Percentiles rank a stretch among this genome's conserved stretches.
These are phyloP conservation scores for Furcifer pardalis DNA, from an alignment of 2,797 vertebrate genomes.

Conservation along the genomic window DNA sequence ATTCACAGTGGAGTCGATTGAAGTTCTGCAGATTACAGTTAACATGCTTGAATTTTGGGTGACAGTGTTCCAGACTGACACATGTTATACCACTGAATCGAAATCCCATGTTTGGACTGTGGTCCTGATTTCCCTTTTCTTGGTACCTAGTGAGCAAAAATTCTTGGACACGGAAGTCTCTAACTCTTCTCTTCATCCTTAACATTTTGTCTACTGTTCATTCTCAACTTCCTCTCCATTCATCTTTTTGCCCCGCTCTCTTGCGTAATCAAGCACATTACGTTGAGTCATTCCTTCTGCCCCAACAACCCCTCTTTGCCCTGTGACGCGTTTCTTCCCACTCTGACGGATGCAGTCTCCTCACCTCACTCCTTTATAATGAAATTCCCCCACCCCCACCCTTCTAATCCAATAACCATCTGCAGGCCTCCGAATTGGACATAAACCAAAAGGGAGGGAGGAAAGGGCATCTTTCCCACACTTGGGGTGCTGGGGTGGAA, in stretches of 20 bases:
- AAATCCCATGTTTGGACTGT: neutral
- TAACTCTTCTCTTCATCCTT: neutral
- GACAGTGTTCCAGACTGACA: neutral
- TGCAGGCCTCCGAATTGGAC: neutral
- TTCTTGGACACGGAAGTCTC: neutral
- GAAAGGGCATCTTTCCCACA: neutral
- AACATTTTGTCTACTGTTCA: neutral
- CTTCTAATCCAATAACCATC: slow-evolving; percentile 50
- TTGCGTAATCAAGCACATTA: slow-evolving; percentile 54
- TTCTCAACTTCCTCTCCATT: neutral
- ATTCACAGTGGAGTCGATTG: neutral
- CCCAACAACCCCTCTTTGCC: slow-evolving; percentile 70
- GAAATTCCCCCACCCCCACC: slow-evolving; percentile 66
- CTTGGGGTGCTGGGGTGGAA: neutral
- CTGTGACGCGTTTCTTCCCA: slow-evolving; percentile 82
- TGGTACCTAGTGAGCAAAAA: accelerated
- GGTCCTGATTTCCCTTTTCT: slow-evolving; percentile 11
- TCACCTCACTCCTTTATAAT: slow-evolving; percentile 75
- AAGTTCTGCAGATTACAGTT: neutral
- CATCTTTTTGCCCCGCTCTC: neutral
- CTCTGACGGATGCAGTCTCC: slow-evolving; percentile 82
- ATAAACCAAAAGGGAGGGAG: neutral
- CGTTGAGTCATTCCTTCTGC: slow-evolving; percentile 70
- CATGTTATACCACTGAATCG: neutral
- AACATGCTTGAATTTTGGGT: neutral